Percentiles rank a stretch among this genome's conserved stretches.
phyloP scores from a whole-genome alignment of 2,888 invertebrate genomes.

The Rhyacophila evoluta region DNA sequence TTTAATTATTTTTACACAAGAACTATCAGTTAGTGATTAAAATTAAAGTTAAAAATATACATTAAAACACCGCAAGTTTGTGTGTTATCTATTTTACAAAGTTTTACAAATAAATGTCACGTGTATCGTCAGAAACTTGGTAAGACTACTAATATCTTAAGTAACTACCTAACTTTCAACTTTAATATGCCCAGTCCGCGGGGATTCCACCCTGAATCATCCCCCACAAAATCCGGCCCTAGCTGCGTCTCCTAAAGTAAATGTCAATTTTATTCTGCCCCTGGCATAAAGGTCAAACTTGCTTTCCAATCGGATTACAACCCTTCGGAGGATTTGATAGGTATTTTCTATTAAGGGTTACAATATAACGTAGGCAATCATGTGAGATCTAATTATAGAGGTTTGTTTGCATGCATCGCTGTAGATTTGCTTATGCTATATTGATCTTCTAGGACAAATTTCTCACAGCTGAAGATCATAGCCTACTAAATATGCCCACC shows the following conservation, averaged over 20 bases:
- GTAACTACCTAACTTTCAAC: background rate
- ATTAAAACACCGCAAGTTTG: too few species aligned
- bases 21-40: too few species aligned
- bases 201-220: background rate
- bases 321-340: slow-evolving; percentile 13
- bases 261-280: slow-evolving; percentile 2
- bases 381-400: slow-evolving; percentile 5
- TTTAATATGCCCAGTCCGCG: background rate
- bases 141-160: too few species aligned
- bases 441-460: too few species aligned
- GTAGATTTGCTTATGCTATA: too few species aligned
- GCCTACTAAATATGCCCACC: too few species aligned
- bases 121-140: too few species aligned
- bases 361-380: background rate
- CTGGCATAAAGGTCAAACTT: slow-evolving; percentile 6
- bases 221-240: background rate
- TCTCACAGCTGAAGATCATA: too few species aligned
- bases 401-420: background rate
- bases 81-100: too few species aligned
- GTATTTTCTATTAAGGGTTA: slow-evolving; percentile 17
- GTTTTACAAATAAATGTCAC: too few species aligned
- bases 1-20: too few species aligned
- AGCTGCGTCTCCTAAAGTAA: background rate
- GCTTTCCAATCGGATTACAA: slow-evolving; percentile 15
- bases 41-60: too few species aligned